These are phyloP conservation scores for Perodicticus potto DNA, from an alignment of 2,797 vertebrate species.

Conservation along the genomic window DNA sequence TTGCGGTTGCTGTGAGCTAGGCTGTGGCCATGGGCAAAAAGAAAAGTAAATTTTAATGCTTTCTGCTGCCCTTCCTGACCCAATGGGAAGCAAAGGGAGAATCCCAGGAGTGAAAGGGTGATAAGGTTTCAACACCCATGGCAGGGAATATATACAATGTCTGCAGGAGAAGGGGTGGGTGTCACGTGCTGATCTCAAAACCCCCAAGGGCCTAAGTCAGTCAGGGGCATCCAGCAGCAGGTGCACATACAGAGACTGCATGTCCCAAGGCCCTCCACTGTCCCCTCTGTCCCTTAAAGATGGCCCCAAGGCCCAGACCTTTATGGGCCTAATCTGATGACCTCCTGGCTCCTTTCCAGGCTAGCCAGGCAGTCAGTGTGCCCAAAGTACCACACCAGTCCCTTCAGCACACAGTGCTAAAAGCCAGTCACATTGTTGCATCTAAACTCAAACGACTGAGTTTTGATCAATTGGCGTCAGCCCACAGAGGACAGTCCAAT, in stretches of 20 bases:
- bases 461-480: neutral
- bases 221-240: neutral
- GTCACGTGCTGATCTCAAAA: neutral
- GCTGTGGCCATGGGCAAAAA: too few species aligned
- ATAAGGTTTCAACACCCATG: neutral
- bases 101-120: neutral
- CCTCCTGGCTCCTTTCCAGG: neutral
- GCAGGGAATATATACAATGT: neutral
- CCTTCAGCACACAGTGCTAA: neutral
- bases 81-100: neutral
- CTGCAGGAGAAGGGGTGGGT: neutral
- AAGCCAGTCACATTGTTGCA: neutral
- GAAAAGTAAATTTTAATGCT: neutral
- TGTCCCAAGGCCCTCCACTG: neutral
- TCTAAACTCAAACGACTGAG: conserved; percentile 7
- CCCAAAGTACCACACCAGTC: neutral
- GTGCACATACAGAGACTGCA: neutral
- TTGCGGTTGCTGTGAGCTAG: too few species aligned
- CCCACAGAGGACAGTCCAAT: neutral
- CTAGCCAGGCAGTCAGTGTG: neutral
- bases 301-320: neutral
- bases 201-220: neutral
- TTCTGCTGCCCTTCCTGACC: neutral
- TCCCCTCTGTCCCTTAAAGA: neutral
- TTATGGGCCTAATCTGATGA: neutral